Conservation (phyloP, 2,797 vertebrate species). For the Sebastes dallii region DNA sequence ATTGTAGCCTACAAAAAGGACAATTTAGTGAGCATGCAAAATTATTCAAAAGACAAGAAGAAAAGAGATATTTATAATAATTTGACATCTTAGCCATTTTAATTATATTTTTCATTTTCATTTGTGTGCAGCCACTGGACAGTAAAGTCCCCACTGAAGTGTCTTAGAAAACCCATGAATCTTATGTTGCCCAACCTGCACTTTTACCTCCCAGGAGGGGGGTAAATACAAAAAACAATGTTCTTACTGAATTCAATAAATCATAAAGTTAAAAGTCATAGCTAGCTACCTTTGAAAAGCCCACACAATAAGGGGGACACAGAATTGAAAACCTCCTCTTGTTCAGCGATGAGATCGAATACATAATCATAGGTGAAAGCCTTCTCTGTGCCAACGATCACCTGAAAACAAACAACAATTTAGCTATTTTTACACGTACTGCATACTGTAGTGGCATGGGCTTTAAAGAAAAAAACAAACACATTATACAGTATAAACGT, state of each 20-base stretch:
- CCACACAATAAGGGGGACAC: slow-evolving; percentile 88
- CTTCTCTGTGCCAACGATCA: slow-evolving; percentile 92
- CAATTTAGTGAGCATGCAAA: not conserved
- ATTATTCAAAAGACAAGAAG: not conserved
- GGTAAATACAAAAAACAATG: not conserved
- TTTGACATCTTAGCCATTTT: not conserved
- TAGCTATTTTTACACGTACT: not conserved
- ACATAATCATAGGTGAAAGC: slow-evolving; percentile 95
- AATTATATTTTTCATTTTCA: not conserved
- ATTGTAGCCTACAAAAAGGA: slow-evolving; percentile 88
- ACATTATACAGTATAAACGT: not conserved
- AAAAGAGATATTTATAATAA: not conserved
- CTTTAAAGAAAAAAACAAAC: not conserved
- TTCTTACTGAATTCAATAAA: not conserved
- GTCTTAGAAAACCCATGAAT: not conserved
- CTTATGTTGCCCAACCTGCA: not conserved
- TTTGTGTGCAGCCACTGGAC: not conserved
- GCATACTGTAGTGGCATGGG: not conserved
- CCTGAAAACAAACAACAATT: slow-evolving; percentile 73
- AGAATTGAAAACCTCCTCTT: slow-evolving; percentile 92
- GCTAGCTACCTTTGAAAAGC: slow-evolving; percentile 90
- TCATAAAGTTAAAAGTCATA: not conserved
- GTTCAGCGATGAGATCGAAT: slow-evolving; percentile 91
- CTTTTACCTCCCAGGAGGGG: not conserved
- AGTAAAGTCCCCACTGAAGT: not conserved